These are phyloP conservation scores for Pseudomyrmex cubaensis DNA, from an alignment of 1,140 invertebrate species.

Conservation along the genomic window DNA sequence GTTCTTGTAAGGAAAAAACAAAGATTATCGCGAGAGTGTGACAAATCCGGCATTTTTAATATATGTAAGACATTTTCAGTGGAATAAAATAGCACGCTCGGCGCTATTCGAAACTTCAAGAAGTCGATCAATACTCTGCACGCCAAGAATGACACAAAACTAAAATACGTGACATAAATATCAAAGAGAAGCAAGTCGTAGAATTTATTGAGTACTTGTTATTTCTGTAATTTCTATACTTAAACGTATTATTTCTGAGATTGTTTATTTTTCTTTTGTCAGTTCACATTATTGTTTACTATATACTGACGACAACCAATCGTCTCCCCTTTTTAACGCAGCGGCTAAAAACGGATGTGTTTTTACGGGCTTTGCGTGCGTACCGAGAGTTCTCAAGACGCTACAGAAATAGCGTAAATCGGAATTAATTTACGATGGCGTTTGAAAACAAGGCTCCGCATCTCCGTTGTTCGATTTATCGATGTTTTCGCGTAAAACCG, in stretches of 20 bases:
- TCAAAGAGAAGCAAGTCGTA: no score
- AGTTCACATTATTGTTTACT: neutral
- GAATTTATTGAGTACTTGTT: no score
- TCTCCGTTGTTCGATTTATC: slow-evolving; percentile 60
- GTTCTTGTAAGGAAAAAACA: neutral
- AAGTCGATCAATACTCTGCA: slow-evolving; percentile 1
- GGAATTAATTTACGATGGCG: slow-evolving; percentile 46
- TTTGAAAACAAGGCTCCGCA: slow-evolving; percentile 47
- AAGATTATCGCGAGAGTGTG: neutral
- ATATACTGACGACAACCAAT: neutral
- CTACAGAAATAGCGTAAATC: slow-evolving; percentile 46
- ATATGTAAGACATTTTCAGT: neutral
- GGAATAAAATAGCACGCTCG: neutral
- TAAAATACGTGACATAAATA: neutral
- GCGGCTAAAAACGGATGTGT: slow-evolving; percentile 31
- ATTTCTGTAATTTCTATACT: no score
- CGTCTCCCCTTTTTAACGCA: neutral
- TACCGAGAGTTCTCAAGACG: neutral
- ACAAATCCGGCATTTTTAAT: neutral
- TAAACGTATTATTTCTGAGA: no score
- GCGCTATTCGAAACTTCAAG: no score
- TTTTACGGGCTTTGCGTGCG: slow-evolving; percentile 18
- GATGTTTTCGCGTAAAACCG: slow-evolving; percentile 59
- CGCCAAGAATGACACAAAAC: neutral
- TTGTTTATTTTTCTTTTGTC: no score